phyloP scores from a whole-genome alignment of 2,888 invertebrate genomes.

The Chymomyza caudatula region DNA sequence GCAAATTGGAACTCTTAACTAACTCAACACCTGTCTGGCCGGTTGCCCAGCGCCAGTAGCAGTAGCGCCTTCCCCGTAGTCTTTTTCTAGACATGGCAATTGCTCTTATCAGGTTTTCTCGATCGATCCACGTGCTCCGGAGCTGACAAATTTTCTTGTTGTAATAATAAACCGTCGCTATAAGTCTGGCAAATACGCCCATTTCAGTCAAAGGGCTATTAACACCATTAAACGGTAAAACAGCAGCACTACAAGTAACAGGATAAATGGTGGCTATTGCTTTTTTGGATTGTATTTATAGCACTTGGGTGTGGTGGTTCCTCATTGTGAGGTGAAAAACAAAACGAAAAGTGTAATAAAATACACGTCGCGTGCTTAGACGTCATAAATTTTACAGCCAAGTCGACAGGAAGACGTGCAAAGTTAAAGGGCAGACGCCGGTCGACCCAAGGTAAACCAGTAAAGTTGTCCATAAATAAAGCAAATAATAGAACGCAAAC shows the following conservation, averaged over 20 bases:
- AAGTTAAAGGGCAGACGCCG: constrained; percentile 2
- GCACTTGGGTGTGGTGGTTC: constrained; percentile 31
- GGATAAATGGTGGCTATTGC: constrained; percentile 9
- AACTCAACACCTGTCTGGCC: constrained; percentile 3
- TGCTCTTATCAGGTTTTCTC: constrained; percentile 11
- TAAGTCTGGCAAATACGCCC: constrained; percentile 34
- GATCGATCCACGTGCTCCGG: constrained; percentile 16
- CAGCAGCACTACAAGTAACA: not conserved
- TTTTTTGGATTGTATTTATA: constrained; percentile 16
- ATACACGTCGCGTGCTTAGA: constrained; percentile 59
- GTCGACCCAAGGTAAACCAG: constrained; percentile 12
- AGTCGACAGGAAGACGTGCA: constrained; percentile 25
- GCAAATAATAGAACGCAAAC: not conserved
- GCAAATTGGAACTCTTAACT: not conserved
- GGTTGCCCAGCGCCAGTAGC: not conserved
- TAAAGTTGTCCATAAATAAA: constrained; percentile 21
- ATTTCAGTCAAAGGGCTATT: constrained; percentile 36
- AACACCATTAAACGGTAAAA: constrained; percentile 57
- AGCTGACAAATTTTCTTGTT: constrained; percentile 9
- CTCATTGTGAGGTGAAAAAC: not conserved
- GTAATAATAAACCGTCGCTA: constrained; percentile 19
- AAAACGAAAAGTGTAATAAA: constrained; percentile 56
- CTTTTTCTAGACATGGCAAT: not conserved
- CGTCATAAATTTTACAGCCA: constrained; percentile 58
- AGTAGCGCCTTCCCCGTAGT: not conserved